Percentiles rank a stretch among this genome's conserved stretches.
Conservation (phyloP, 2,113 vertebrate species). For the Pseudorasbora parva region DNA sequence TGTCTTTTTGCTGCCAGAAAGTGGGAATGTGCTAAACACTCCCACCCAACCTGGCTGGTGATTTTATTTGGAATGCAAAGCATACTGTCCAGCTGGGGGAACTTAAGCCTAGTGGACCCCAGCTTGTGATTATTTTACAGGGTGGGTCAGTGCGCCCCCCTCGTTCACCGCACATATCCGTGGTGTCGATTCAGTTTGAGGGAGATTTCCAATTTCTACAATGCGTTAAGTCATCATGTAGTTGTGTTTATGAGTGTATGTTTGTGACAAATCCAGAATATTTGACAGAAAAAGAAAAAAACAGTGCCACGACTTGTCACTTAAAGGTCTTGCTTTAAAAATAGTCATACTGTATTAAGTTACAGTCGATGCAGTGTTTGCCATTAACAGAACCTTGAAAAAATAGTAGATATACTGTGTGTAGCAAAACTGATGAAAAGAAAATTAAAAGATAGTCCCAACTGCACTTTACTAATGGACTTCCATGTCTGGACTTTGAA, state of each 20-base stretch:
- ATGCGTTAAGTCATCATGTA: constrained; percentile 49
- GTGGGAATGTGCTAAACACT: constrained; percentile 68
- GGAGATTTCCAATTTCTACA: constrained; percentile 17
- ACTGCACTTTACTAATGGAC: background rate
- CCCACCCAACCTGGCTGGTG: constrained; percentile 56
- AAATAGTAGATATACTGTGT: constrained; percentile 50
- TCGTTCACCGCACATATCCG: background rate
- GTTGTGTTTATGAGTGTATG: constrained; percentile 12
- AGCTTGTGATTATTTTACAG: constrained; percentile 58
- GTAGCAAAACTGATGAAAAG: background rate
- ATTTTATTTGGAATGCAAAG: constrained; percentile 73
- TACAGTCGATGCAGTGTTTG: constrained; percentile 76
- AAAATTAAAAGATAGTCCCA: background rate
- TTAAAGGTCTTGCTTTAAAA: constrained; percentile 82
- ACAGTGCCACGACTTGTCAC: constrained; percentile 66
- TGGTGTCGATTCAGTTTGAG: constrained; percentile 25
- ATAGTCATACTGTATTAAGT: constrained; percentile 76
- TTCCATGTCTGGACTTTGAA: background rate
- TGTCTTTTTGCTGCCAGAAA: constrained; percentile 43
- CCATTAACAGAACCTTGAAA: constrained; percentile 65
- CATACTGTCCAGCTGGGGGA: constrained; percentile 61
- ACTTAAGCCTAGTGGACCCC: constrained; percentile 53
- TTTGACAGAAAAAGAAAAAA: constrained; percentile 59
- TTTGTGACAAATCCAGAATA: constrained; percentile 13
- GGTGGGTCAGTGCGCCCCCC: constrained; percentile 26